phyloP scores from a whole-genome alignment of 2,113 vertebrate species.

The Amia ocellicauda region DNA sequence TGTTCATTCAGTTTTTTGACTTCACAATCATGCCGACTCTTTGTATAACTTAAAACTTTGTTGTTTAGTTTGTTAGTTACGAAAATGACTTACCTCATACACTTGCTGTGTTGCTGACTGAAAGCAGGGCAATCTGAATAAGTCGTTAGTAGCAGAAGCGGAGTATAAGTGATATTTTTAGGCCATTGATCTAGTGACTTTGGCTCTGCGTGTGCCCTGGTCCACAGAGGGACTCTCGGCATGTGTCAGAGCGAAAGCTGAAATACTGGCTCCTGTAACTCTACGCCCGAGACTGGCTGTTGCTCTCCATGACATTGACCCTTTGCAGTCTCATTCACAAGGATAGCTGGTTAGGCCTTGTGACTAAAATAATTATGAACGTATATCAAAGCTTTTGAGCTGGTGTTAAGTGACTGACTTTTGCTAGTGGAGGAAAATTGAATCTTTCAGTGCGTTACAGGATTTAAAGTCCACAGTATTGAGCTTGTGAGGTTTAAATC shows the following conservation, averaged over 20 bases:
- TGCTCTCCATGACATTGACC: slow-evolving; percentile 47
- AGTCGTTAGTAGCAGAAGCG: slow-evolving; percentile 50
- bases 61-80: too few relatives aligned
- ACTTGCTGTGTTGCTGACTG: slow-evolving; percentile 27
- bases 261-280: slow-evolving; percentile 41
- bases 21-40: too few relatives aligned
- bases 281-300: slow-evolving; percentile 48
- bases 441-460: too few relatives aligned
- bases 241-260: slow-evolving; percentile 33
- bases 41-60: too few relatives aligned
- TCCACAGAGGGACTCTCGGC: slow-evolving; percentile 42
- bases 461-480: too few relatives aligned
- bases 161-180: slow-evolving; percentile 63
- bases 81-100: background rate
- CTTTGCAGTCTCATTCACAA: slow-evolving; percentile 32
- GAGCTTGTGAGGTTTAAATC: too few relatives aligned
- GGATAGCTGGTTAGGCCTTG: slow-evolving; percentile 21
- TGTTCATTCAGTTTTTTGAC: too few relatives aligned
- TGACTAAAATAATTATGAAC: slow-evolving; percentile 1
- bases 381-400: slow-evolving; percentile 12
- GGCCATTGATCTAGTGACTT: slow-evolving; percentile 49
- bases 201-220: slow-evolving; percentile 49
- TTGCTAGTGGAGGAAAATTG: too few relatives aligned
- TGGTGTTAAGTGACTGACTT: too few relatives aligned
- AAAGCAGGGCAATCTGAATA: slow-evolving; percentile 48